These are phyloP conservation scores for Cosmia pyralina DNA, from an alignment of 2,888 invertebrate genomes.

Conservation along the genomic window DNA sequence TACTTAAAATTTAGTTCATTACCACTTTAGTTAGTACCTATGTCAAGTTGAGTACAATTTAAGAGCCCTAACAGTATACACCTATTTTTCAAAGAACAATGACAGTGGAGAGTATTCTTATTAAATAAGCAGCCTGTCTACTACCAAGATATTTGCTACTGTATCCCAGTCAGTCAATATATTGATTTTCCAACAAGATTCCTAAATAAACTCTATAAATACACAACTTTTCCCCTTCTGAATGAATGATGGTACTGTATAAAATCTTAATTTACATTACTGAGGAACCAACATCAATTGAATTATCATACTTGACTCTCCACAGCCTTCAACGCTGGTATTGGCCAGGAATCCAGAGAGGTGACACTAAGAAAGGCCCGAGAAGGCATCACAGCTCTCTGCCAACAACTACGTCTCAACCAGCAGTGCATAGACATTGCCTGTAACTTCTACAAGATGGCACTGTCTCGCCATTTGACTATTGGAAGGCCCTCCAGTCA, in stretches of 20 bases:
- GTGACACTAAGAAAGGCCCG: conserved; percentile 97
- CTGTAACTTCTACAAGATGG: conserved; percentile 98
- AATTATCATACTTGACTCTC: conserved; percentile 35
- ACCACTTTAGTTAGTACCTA: background rate
- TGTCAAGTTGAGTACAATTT: background rate
- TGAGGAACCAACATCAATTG: background rate
- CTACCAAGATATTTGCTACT: background rate
- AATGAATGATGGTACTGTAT: background rate
- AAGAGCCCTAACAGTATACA: background rate
- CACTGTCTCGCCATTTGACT: conserved; percentile 95
- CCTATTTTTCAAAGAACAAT: background rate
- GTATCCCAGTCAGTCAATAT: background rate
- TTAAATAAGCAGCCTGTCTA: background rate
- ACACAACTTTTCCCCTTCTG: background rate
- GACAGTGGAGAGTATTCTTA: no score
- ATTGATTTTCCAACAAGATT: background rate
- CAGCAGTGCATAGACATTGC: conserved; percentile 98
- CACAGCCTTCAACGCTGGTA: conserved; percentile 94
- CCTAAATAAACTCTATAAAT: background rate
- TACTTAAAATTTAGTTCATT: background rate
- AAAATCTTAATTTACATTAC: background rate
- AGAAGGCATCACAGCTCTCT: conserved; percentile 95
- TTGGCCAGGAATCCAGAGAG: conserved; percentile 97
- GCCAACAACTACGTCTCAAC: conserved; percentile 96
- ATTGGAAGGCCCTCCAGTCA: conserved; percentile 97